Evolutionary conservation across 2,888 invertebrate species (phyloP), one percentile per base, ranked within the genome.

Genomic region (Chrysolina oricalcia): DNA sequence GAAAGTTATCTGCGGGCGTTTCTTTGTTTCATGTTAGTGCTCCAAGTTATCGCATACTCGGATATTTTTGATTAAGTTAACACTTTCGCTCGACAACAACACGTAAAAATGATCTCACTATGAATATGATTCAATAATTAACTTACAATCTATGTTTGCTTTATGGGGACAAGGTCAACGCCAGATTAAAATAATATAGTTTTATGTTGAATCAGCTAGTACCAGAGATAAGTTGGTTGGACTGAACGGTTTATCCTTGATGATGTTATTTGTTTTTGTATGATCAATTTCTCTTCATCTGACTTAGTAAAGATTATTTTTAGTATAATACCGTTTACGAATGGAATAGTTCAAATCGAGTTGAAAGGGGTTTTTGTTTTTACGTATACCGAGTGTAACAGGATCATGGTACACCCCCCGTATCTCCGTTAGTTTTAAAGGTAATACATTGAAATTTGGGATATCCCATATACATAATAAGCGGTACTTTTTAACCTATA

Each of bases 61-160:
- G 9, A 15, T 1, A 17, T 50, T 50, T 17, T 50, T 9, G 17
- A 17, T 50, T 9, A 17, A 50, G 17, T 50, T 17, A 50, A 15
- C 50, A 50, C 50, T 40, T 40, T 8, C 10, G 40, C 10, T 5
- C 40, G 40, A 40, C 43, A 43, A 13, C 43, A 43, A 13, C 43
- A 13, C 13, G 17, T 53, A 53, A 19, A 3, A 19, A 53, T 53
- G 21, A 53, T 53, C 53, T 53, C 53, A 53, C 53, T 53, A 53
- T 53, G 11, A 53, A 53, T 21, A 53, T 53, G 17, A 53, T 53
- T 53, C 53, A 53, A 11, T 53, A 53, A 21, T 53, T 53, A 53
- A 19, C 17, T 6, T 19, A 53, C 53, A 19, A 53, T 53, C 8
- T 53, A 53, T 53, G 19, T 53, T 19, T 17, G 53, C 53, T 53